These are phyloP conservation scores for Chlamydotis undulata DNA, from an alignment of 2,113 vertebrate genomes.

Conservation along the genomic window DNA sequence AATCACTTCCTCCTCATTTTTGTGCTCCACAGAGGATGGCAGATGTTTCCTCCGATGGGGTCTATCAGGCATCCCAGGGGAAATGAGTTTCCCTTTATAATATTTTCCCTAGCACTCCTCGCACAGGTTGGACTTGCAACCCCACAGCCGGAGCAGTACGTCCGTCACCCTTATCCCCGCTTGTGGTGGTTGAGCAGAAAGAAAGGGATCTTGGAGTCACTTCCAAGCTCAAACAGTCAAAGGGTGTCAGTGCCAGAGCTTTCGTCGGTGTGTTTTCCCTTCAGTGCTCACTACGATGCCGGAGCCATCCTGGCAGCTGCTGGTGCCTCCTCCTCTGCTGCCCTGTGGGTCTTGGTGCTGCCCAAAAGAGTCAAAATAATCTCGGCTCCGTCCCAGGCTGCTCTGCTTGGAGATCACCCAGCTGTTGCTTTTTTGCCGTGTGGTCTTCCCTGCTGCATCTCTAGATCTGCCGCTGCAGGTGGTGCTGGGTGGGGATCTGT, in stretches of 20 bases:
- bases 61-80: conserved; percentile 26
- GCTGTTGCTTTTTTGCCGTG: background rate
- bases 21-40: conserved; percentile 44
- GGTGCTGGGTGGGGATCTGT: background rate
- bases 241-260: background rate
- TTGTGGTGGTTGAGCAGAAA: background rate
- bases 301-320: background rate
- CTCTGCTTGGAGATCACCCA: background rate
- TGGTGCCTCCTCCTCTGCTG: background rate
- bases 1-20: conserved; percentile 53
- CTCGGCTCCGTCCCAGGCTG: background rate
- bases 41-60: conserved; percentile 74
- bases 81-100: conserved; percentile 46
- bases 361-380: background rate
- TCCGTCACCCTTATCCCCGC: background rate
- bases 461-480: background rate
- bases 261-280: background rate
- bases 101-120: conserved; percentile 6
- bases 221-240: background rate
- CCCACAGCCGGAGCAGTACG: background rate
- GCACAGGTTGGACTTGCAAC: background rate
- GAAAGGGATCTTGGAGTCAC: background rate
- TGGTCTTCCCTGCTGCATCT: background rate
- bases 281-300: accelerated
- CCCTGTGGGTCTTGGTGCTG: background rate